A percentile compares a stretch with the other conserved stretches of the same genome.
These are phyloP conservation scores for Mythimna loreyi DNA, from an alignment of 2,888 invertebrate genomes.

Conservation along the genomic window DNA sequence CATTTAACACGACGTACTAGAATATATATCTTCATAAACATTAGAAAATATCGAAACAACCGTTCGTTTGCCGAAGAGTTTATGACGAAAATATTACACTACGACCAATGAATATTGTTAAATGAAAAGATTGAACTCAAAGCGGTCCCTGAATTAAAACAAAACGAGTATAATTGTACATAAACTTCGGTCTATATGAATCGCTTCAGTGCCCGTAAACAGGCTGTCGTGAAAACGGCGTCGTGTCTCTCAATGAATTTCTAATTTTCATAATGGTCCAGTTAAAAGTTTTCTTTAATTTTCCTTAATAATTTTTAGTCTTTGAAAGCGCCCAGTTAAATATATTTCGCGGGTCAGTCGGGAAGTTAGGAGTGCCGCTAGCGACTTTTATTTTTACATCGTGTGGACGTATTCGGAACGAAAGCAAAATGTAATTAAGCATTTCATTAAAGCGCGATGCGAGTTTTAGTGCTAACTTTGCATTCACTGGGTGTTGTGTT, in stretches of 20 bases:
- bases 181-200: conserved; percentile 12
- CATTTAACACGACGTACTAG: no score
- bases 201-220: conserved; percentile 40
- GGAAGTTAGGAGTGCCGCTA: conserved; percentile 36
- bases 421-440: conserved; percentile 43
- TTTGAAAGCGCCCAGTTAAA: conserved; percentile 66
- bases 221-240: conserved; percentile 51
- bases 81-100: neutral
- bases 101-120: neutral
- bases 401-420: conserved; percentile 20
- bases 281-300: conserved; percentile 72
- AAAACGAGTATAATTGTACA: conserved; percentile 9
- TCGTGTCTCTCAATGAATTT: conserved; percentile 59
- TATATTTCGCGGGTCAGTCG: conserved; percentile 61
- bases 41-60: no score
- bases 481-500: conserved; percentile 1
- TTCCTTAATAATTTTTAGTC: conserved; percentile 67
- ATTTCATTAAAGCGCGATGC: conserved; percentile 15
- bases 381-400: conserved; percentile 33
- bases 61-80: no score
- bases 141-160: conserved; percentile 4
- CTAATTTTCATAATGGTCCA: conserved; percentile 70
- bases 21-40: no score
- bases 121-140: conserved; percentile 12
- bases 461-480: conserved; percentile 8